These are phyloP conservation scores for Centropristis striata DNA, from an alignment of 2,113 vertebrate species.

Conservation along the genomic window DNA sequence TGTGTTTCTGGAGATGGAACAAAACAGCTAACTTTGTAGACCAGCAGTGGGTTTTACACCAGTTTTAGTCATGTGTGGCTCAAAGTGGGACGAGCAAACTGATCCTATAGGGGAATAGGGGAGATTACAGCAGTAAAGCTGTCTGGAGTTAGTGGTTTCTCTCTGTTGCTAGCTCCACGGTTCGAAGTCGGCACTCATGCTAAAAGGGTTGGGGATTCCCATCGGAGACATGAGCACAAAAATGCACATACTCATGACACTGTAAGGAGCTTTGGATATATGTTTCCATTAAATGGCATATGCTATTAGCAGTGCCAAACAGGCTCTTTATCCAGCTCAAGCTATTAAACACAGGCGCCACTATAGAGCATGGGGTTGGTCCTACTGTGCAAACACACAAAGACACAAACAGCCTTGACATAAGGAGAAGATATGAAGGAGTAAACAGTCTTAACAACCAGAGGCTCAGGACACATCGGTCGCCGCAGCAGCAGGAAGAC, in stretches of 20 bases:
- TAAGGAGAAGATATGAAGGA: conserved; percentile 28
- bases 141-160: conserved; percentile 4
- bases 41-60: neutral
- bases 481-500: neutral
- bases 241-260: neutral
- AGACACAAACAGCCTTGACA: conserved; percentile 4
- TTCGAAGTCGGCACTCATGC: neutral
- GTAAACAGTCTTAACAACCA: conserved; percentile 21
- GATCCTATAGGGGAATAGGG: neutral
- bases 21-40: neutral
- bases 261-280: conserved; percentile 43
- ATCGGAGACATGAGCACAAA: neutral
- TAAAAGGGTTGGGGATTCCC: conserved; percentile 23
- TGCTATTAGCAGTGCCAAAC: conserved; percentile 18
- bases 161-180: neutral
- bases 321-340: conserved; percentile 29
- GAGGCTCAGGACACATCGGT: conserved; percentile 15
- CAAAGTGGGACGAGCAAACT: neutral
- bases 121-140: conserved; percentile 4
- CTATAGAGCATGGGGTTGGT: neutral
- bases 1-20: conserved; percentile 1
- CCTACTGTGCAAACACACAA: conserved; percentile 30
- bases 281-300: conserved; percentile 11
- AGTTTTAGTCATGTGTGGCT: neutral
- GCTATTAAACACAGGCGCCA: conserved; percentile 19